phyloP scores from a whole-genome alignment of 1,140 invertebrate genomes.

The Elysia chlorotica region DNA sequence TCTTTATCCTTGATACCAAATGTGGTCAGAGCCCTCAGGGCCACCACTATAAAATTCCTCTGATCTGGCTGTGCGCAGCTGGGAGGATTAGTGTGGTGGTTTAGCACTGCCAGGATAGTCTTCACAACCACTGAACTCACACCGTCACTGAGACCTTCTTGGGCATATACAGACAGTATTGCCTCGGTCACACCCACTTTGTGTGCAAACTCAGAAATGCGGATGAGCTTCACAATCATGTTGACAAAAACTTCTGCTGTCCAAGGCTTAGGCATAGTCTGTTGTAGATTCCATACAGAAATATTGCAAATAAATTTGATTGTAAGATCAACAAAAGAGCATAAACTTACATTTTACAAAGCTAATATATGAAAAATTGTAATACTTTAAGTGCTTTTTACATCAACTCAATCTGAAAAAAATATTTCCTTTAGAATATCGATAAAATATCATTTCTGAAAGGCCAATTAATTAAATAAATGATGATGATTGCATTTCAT shows the following conservation, averaged over 20 bases:
- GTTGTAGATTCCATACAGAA: slow-evolving; percentile 2
- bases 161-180: slow-evolving; percentile 39
- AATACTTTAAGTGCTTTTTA: too few relatives aligned
- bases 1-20: slow-evolving; percentile 45
- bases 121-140: slow-evolving; percentile 33
- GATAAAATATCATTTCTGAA: too few relatives aligned
- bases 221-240: slow-evolving; percentile 44
- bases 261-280: slow-evolving; percentile 60
- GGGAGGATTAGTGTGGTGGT: slow-evolving; percentile 45
- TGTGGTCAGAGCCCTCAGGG: slow-evolving; percentile 42
- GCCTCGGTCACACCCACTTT: slow-evolving; percentile 47
- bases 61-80: slow-evolving; percentile 42
- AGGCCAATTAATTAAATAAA: too few relatives aligned
- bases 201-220: slow-evolving; percentile 41
- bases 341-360: not conserved
- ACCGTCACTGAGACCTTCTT: slow-evolving; percentile 42
- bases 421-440: too few relatives aligned
- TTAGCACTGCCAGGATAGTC: slow-evolving; percentile 40
- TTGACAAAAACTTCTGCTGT: slow-evolving; percentile 46
- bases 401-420: too few relatives aligned
- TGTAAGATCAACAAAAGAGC: not conserved
- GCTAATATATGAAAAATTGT: too few relatives aligned
- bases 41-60: slow-evolving; percentile 48
- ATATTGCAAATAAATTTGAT: too few relatives aligned
- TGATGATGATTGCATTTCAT: too few relatives aligned